These are phyloP conservation scores for Aethina tumida DNA, from an alignment of 1,140 invertebrate species.

Conservation along the genomic window DNA sequence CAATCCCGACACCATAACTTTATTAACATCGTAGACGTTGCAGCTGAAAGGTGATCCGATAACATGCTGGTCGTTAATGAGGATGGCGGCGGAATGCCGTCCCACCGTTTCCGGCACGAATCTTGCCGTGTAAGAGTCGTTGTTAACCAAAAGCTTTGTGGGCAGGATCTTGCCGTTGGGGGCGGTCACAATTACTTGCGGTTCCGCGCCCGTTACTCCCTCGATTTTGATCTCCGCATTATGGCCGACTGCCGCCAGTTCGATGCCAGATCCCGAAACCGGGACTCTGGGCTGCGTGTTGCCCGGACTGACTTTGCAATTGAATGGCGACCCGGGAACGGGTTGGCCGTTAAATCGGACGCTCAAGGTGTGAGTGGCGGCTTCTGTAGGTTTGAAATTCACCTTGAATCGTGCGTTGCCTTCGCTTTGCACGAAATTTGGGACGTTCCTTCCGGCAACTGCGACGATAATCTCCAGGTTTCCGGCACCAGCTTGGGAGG, in stretches of 20 bases:
- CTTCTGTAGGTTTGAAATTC: slow-evolving; percentile 93
- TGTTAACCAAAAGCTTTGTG: slow-evolving; percentile 47
- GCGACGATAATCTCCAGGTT: slow-evolving; percentile 97
- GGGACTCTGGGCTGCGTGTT: slow-evolving; percentile 38
- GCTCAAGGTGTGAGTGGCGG: slow-evolving; percentile 76
- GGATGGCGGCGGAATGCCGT: slow-evolving; percentile 70
- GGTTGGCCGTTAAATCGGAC: slow-evolving; percentile 93
- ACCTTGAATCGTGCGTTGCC: slow-evolving; percentile 93
- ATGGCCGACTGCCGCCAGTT: slow-evolving; percentile 46
- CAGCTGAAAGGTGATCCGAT: slow-evolving; percentile 86
- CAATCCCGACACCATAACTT: slow-evolving; percentile 68
- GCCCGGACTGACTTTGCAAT: slow-evolving; percentile 58
- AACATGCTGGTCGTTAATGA: slow-evolving; percentile 72
- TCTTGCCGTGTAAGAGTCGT: slow-evolving; percentile 58
- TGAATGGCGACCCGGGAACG: slow-evolving; percentile 87
- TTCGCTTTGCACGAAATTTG: slow-evolving; percentile 96
- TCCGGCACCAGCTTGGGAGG: slow-evolving; percentile 68
- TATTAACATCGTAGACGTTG: slow-evolving; percentile 84
- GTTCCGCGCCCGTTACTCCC: slow-evolving; percentile 44
- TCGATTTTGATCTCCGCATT: slow-evolving; percentile 45
- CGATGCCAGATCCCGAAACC: slow-evolving; percentile 47
- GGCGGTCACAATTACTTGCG: slow-evolving; percentile 63
- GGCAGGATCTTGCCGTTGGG: slow-evolving; percentile 69
- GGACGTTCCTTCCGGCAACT: slow-evolving; percentile 94
- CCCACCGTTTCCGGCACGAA: slow-evolving; percentile 80